Percentiles rank a stretch among this genome's conserved stretches.
These are phyloP conservation scores for Diuraphis noxia DNA, from an alignment of 1,140 invertebrate species.

Conservation along the genomic window DNA sequence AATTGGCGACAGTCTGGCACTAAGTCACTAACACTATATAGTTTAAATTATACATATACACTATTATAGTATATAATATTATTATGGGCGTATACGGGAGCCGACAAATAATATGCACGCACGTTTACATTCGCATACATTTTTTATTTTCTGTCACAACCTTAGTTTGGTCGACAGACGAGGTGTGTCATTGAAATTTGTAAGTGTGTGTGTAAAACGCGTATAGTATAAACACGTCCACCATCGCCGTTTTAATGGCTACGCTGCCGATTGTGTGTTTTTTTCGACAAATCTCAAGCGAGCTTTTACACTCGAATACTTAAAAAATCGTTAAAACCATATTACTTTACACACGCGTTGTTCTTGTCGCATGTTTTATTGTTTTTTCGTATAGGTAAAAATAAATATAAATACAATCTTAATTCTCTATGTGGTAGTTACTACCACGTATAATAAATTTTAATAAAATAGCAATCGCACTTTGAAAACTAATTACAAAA, in stretches of 20 bases:
- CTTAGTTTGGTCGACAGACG: neutral
- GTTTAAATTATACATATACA: neutral
- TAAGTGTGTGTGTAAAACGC: neutral
- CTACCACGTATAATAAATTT: neutral
- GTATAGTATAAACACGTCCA: neutral
- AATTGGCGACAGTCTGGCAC: slow-evolving; percentile 27
- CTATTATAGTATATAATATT: neutral
- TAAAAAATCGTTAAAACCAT: slow-evolving; percentile 14
- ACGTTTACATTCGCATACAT: slow-evolving; percentile 15
- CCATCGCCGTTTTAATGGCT: neutral
- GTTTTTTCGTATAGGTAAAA: neutral
- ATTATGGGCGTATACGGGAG: neutral
- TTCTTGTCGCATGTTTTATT: neutral
- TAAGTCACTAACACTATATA: neutral
- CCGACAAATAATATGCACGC: neutral
- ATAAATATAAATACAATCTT: neutral
- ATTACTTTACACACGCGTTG: neutral
- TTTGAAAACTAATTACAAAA: neutral
- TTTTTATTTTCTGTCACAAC: neutral
- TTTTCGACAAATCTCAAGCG: neutral
- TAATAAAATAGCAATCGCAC: neutral
- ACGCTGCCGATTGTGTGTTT: neutral
- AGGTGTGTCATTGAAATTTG: slow-evolving; percentile 17
- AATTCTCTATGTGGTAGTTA: neutral
- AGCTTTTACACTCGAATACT: neutral